Evolutionary conservation across 2,113 vertebrate genomes (phyloP).

Genomic region (Equus przewalskii): DNA sequence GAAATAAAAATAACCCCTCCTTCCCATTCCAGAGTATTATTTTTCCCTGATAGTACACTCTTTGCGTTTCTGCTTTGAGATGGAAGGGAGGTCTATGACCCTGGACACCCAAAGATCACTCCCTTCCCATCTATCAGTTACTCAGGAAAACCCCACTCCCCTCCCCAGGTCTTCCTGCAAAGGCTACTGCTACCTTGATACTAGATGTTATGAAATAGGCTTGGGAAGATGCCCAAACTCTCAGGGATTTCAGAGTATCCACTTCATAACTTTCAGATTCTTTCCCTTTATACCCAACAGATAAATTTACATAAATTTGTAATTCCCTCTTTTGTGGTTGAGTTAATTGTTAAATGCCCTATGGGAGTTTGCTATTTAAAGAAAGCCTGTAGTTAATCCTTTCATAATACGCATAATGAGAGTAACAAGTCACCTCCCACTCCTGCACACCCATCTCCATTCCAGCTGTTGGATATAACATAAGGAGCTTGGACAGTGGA

Average conservation of each 20-base stretch:
- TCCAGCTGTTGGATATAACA: not conserved
- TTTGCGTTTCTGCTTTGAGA: constrained; percentile 29
- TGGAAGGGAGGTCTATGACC: not conserved
- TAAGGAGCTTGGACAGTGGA: not conserved
- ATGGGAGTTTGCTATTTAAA: constrained; percentile 61
- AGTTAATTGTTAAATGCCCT: constrained; percentile 62
- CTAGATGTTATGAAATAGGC: not conserved
- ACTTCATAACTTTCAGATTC: not conserved
- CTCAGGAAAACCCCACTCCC: not conserved
- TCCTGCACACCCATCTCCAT: not conserved
- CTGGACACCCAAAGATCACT: not conserved
- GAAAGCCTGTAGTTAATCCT: constrained; percentile 58
- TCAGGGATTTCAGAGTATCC: not conserved
- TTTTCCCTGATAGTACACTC: not conserved
- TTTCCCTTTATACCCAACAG: not conserved
- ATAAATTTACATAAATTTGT: constrained; percentile 48
- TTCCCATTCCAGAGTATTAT: not conserved
- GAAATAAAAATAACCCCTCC: not conserved
- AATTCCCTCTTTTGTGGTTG: constrained; percentile 52
- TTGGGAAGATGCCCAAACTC: not conserved
- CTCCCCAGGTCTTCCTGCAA: not conserved
- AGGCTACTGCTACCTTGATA: not conserved
- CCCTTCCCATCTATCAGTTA: not conserved
- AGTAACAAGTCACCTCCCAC: constrained; percentile 29
- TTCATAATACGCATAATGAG: constrained; percentile 56